Evolutionary conservation across 2,888 invertebrate species (phyloP).

Genomic region (Amblyjoppa proteus): DNA sequence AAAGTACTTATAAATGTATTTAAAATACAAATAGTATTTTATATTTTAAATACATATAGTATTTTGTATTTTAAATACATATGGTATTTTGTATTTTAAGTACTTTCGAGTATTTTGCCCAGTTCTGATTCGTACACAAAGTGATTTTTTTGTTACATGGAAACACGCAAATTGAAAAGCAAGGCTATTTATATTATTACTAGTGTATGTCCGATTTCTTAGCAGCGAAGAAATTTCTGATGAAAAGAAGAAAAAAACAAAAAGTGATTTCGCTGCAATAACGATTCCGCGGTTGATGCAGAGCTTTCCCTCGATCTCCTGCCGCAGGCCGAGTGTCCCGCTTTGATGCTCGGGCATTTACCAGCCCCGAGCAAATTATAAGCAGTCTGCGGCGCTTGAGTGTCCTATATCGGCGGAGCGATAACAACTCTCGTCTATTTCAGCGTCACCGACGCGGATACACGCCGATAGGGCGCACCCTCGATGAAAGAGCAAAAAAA

Average conservation of each 20-base stretch:
- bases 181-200: no score
- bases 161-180: no score
- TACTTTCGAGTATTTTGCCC: no score
- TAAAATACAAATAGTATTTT: no score
- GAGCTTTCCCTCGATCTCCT: background rate
- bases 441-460: conserved; percentile 51
- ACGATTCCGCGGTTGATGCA: background rate
- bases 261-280: background rate
- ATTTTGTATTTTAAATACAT: no score
- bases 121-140: no score
- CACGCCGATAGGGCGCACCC: conserved; percentile 42
- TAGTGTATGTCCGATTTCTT: no score
- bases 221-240: no score
- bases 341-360: conserved; percentile 50
- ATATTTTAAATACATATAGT: no score
- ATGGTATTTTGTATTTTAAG: no score
- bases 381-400: conserved; percentile 13
- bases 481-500: background rate
- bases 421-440: conserved; percentile 53
- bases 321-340: background rate
- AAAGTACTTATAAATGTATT: no score
- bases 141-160: no score
- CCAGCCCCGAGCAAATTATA: conserved; percentile 57
- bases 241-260: background rate
- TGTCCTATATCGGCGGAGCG: conserved; percentile 16